phyloP scores from a whole-genome alignment of 2,113 vertebrate species.

The Eira barbara region DNA sequence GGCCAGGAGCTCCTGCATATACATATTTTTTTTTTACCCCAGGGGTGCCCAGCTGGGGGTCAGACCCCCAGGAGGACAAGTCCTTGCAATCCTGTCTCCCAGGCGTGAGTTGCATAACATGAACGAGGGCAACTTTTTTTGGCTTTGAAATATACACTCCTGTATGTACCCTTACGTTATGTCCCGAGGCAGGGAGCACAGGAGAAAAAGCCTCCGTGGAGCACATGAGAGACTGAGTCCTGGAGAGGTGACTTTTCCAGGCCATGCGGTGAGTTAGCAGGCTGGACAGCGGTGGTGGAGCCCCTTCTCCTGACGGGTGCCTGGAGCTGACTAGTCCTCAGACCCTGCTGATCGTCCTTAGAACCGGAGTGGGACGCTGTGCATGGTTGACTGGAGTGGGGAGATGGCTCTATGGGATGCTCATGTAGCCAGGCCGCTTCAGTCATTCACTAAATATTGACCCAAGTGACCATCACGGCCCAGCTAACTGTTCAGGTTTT shows the following conservation, averaged over 20 bases:
- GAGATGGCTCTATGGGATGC: neutral
- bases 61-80: neutral
- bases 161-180: neutral
- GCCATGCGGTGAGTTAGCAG: neutral
- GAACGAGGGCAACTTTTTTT: neutral
- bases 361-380: neutral
- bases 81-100: neutral
- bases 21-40: neutral
- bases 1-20: neutral
- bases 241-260: neutral
- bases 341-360: neutral
- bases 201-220: neutral
- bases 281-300: rapidly evolving
- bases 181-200: neutral
- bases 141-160: neutral
- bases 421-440: neutral
- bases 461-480: neutral
- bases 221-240: neutral
- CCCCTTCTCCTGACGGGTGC: neutral
- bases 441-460: neutral
- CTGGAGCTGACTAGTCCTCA: neutral
- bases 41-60: neutral
- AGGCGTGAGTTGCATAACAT: neutral
- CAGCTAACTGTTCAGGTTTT: neutral
- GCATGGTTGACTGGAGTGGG: neutral